These are phyloP conservation scores for Peromyscus aztecus DNA, from an alignment of 2,797 vertebrate species.

Conservation along the genomic window DNA sequence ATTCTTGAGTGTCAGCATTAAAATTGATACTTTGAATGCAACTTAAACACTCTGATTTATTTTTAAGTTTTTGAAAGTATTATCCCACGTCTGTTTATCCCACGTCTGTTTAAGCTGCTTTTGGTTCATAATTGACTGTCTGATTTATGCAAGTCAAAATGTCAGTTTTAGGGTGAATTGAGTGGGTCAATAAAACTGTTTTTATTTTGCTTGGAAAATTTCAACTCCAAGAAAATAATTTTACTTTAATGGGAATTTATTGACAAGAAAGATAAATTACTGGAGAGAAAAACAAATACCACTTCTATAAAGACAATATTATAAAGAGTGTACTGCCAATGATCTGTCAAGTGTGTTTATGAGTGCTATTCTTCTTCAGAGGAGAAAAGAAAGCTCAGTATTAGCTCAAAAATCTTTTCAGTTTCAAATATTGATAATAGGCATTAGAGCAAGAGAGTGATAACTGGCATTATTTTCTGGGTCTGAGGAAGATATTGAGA, in stretches of 20 bases:
- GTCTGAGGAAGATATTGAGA: neutral
- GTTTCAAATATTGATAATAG: slow-evolving; percentile 57
- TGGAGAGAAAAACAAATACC: slow-evolving; percentile 50
- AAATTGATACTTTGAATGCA: slow-evolving; percentile 23
- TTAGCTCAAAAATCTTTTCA: slow-evolving; percentile 31
- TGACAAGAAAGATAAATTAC: slow-evolving; percentile 70
- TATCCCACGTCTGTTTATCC: neutral
- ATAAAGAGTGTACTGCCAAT: neutral
- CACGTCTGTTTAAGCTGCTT: slow-evolving; percentile 35
- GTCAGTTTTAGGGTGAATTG: slow-evolving; percentile 62
- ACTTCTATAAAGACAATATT: slow-evolving; percentile 55
- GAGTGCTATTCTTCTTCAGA: slow-evolving; percentile 18
- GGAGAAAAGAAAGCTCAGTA: slow-evolving; percentile 14
- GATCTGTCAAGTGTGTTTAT: slow-evolving; percentile 46
- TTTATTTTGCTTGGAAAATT: slow-evolving; percentile 61
- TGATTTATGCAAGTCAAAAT: slow-evolving; percentile 67
- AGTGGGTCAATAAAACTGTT: slow-evolving; percentile 56
- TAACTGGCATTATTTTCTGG: slow-evolving; percentile 56
- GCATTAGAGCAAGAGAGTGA: slow-evolving; percentile 37
- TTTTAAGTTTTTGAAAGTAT: slow-evolving; percentile 18
- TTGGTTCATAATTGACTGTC: slow-evolving; percentile 48
- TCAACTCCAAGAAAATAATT: slow-evolving; percentile 63
- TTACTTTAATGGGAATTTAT: slow-evolving; percentile 63
- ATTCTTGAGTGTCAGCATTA: neutral
- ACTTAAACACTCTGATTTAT: slow-evolving; percentile 56